phyloP scores from a whole-genome alignment of 2,797 vertebrate genomes.

The Chaetophractus vellerosus region DNA sequence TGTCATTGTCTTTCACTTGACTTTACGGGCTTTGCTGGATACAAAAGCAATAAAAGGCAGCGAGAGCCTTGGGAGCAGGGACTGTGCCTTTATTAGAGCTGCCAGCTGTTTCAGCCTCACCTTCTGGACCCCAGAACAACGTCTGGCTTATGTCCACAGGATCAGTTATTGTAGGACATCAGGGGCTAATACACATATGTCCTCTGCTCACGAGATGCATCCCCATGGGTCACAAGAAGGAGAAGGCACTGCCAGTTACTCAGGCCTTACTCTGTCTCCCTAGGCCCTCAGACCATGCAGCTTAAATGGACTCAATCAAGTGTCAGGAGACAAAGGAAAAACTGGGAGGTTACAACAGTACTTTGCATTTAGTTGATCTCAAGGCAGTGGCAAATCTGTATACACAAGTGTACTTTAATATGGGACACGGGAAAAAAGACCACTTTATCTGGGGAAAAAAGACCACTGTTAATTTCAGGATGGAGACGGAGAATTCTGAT shows the following conservation, averaged over 20 bases:
- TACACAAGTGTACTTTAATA: neutral
- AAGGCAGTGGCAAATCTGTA: neutral
- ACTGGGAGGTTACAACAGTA: neutral
- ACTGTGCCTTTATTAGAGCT: neutral
- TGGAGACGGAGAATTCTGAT: neutral
- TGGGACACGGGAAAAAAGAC: neutral
- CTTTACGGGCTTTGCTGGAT: conserved; percentile 25
- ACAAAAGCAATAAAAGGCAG: conserved; percentile 24
- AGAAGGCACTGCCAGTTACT: neutral
- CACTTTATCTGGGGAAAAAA: neutral
- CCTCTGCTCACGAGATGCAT: neutral
- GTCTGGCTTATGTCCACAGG: conserved; percentile 45
- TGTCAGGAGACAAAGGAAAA: neutral
- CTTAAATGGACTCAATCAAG: neutral
- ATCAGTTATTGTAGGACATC: neutral
- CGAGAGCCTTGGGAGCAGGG: conserved; percentile 24
- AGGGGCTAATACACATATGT: neutral
- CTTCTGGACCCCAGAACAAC: conserved; percentile 46
- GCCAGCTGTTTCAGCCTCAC: conserved; percentile 55
- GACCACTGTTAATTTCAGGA: neutral
- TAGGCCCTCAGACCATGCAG: rapidly evolving
- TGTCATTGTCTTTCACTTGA: conserved; percentile 60
- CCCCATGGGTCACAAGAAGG: neutral
- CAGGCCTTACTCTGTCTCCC: neutral
- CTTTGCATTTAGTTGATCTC: neutral